Percentiles rank a stretch among this genome's conserved stretches.
Evolutionary conservation across 2,797 vertebrate species (phyloP).

Genomic region (Hemibagrus guttatus): DNA sequence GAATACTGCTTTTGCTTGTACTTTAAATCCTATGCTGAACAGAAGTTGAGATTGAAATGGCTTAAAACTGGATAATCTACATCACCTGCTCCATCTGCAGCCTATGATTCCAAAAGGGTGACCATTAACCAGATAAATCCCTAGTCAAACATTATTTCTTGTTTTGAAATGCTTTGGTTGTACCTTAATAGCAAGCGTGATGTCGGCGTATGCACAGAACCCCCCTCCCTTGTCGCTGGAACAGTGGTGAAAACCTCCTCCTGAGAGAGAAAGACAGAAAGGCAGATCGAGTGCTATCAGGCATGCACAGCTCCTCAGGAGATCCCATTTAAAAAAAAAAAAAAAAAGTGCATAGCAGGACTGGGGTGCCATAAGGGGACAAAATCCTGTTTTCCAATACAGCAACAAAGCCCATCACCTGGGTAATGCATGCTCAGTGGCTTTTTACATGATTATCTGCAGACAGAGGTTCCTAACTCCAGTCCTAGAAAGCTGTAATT

Average conservation of each 20-base stretch:
- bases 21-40: neutral
- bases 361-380: conserved; percentile 50
- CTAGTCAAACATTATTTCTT: neutral
- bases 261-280: conserved; percentile 67
- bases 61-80: too few species aligned
- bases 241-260: conserved; percentile 98
- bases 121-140: neutral
- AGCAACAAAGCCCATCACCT: conserved; percentile 34
- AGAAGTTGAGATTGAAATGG: neutral
- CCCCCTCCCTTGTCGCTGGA: conserved; percentile 93
- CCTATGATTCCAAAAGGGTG: neutral
- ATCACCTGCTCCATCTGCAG: neutral
- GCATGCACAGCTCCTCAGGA: neutral
- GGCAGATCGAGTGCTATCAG: conserved; percentile 39
- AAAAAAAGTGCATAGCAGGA: conserved; percentile 30
- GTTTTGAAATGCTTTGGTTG: conserved; percentile 17
- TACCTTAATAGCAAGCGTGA: conserved; percentile 93
- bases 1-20: neutral
- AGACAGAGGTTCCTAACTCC: neutral
- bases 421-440: conserved; percentile 10
- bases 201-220: conserved; percentile 96
- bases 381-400: conserved; percentile 27
- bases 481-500: neutral
- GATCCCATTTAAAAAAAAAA: conserved; percentile 25
- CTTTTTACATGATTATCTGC: conserved; percentile 4